Evolutionary conservation across 1,140 invertebrate genomes (phyloP).

Genomic region (Calephelis nemesis): DNA sequence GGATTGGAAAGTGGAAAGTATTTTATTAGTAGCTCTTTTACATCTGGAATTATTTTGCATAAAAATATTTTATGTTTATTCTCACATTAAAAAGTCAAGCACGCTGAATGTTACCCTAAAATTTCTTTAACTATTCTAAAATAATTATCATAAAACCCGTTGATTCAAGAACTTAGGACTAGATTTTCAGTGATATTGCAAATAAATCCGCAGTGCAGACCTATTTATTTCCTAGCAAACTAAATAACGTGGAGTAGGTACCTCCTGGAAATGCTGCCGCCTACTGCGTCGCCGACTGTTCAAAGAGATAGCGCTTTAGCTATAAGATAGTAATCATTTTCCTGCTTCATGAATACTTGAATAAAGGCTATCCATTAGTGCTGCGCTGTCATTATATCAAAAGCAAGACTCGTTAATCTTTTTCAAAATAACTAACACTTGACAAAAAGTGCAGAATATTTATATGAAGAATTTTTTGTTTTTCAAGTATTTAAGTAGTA

Average conservation of each 20-base stretch:
- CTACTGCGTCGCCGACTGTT: slow-evolving; percentile 4
- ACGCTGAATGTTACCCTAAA: too few species aligned
- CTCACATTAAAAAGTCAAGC: too few species aligned
- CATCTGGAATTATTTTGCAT: too few species aligned
- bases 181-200: background rate
- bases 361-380: background rate
- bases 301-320: slow-evolving; percentile 8
- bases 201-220: slow-evolving; percentile 1
- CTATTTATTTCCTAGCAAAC: slow-evolving; percentile 14
- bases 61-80: too few species aligned
- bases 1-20: too few species aligned
- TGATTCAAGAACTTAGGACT: background rate
- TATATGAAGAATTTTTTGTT: too few species aligned
- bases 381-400: background rate
- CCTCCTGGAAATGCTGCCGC: slow-evolving; percentile 1
- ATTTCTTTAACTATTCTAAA: too few species aligned
- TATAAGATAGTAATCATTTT: slow-evolving; percentile 12
- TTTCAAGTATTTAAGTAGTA: too few species aligned
- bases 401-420: background rate
- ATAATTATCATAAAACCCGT: too few species aligned
- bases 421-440: too few species aligned
- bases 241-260: slow-evolving; percentile 4
- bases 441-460: too few species aligned
- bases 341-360: background rate
- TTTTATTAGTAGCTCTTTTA: too few species aligned